These are phyloP conservation scores for Sussaba pulchella DNA, from an alignment of 2,888 invertebrate genomes.

Conservation along the genomic window DNA sequence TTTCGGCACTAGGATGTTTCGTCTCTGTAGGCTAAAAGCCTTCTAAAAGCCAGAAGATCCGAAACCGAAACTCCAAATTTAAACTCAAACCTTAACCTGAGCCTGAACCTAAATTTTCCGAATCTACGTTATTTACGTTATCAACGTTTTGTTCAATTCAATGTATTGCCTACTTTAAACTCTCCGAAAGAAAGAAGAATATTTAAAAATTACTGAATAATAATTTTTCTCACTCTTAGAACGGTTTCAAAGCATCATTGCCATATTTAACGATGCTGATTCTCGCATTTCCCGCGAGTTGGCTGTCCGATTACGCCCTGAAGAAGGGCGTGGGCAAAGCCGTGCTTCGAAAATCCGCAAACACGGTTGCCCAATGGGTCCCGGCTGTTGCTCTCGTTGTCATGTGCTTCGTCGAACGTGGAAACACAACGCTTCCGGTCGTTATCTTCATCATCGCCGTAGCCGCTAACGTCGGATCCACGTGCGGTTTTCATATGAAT, in stretches of 20 bases:
- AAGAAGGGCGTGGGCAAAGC: constrained; percentile 76
- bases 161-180: no score
- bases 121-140: no score
- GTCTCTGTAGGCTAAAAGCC: no score
- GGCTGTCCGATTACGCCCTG: constrained; percentile 84
- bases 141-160: no score
- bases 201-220: no score
- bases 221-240: constrained; percentile 74
- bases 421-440: constrained; percentile 70
- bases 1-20: no score
- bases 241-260: constrained; percentile 85
- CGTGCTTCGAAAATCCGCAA: constrained; percentile 82
- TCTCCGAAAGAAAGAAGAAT: no score
- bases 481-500: constrained; percentile 84
- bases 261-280: constrained; percentile 87
- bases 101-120: no score
- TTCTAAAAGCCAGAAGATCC: no score
- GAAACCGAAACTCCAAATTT: no score
- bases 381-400: constrained; percentile 84
- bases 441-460: constrained; percentile 79
- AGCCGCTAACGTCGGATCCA: constrained; percentile 80
- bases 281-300: constrained; percentile 85
- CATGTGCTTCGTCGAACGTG: constrained; percentile 76
- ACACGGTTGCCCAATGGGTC: constrained; percentile 86
- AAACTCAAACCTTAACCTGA: no score